Percentiles rank a stretch among this genome's conserved stretches.
Evolutionary conservation across 2,113 vertebrate species (phyloP).

Genomic region (Neolamprologus toae): DNA sequence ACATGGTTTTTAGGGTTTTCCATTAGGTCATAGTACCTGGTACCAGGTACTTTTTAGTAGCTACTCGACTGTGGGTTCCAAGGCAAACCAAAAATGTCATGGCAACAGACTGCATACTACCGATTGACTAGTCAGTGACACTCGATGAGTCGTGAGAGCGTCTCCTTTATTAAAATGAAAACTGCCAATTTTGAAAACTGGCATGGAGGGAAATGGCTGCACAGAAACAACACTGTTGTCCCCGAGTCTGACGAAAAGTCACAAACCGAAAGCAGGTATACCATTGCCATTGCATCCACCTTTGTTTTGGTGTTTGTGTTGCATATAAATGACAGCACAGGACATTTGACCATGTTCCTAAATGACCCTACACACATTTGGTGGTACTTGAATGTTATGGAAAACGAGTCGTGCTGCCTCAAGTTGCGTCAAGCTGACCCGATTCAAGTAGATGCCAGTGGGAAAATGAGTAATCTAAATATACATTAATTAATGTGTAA

Average conservation of each 20-base stretch:
- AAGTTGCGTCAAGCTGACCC: too few species aligned
- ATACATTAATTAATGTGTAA: too few species aligned
- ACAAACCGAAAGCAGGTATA: not conserved
- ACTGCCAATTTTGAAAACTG: not conserved
- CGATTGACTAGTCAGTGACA: not conserved
- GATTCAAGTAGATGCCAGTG: too few species aligned
- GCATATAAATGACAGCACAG: too few species aligned
- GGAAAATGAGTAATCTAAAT: too few species aligned
- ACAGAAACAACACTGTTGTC: not conserved
- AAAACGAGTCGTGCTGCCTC: too few species aligned
- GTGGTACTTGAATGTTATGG: too few species aligned
- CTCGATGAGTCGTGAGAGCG: not conserved
- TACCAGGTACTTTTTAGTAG: not conserved
- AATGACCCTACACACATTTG: too few species aligned
- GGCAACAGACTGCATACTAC: not conserved
- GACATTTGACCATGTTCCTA: too few species aligned
- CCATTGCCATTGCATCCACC: too few species aligned
- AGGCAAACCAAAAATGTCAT: not conserved
- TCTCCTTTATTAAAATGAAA: not conserved
- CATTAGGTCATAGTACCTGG: not conserved
- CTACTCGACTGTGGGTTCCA: not conserved
- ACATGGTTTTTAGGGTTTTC: not conserved
- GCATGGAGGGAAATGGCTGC: not conserved
- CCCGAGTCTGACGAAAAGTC: not conserved
- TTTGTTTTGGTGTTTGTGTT: too few species aligned